Evolutionary conservation across 1,140 invertebrate genomes (phyloP).

Genomic region (Phocides pigmalion): DNA sequence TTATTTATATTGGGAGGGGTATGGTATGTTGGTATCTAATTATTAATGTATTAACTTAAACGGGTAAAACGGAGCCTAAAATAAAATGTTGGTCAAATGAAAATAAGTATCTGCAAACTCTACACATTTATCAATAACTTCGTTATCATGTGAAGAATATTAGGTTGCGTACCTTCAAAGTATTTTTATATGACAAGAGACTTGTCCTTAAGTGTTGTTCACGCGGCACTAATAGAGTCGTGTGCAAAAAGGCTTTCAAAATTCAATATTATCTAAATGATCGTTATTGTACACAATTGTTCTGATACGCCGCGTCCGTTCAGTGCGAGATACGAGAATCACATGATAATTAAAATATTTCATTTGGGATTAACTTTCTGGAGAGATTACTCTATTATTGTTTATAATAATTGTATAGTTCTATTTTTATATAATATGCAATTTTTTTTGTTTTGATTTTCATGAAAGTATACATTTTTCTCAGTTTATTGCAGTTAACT

Average conservation of each 20-base stretch:
- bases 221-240: constrained; percentile 64
- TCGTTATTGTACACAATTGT: constrained; percentile 40
- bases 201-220: constrained; percentile 59
- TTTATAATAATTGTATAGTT: neutral
- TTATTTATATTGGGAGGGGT: no score
- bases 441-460: neutral
- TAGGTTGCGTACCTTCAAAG: no score
- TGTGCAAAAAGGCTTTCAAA: constrained; percentile 69
- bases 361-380: neutral
- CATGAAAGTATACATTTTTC: neutral
- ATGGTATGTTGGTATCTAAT: no score
- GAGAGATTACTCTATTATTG: neutral
- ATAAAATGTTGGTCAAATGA: no score
- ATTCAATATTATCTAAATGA: constrained; percentile 43
- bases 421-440: neutral
- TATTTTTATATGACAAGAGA: neutral
- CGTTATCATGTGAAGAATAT: no score
- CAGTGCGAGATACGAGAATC: neutral
- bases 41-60: no score
- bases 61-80: no score
- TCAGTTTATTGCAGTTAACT: neutral
- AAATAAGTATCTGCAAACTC: no score
- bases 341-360: constrained; percentile 15
- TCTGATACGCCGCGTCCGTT: constrained; percentile 9
- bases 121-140: no score